A percentile compares a stretch with the other conserved stretches of the same genome.
phyloP scores from a whole-genome alignment of 2,797 vertebrate genomes.

The Lithobates pipiens region DNA sequence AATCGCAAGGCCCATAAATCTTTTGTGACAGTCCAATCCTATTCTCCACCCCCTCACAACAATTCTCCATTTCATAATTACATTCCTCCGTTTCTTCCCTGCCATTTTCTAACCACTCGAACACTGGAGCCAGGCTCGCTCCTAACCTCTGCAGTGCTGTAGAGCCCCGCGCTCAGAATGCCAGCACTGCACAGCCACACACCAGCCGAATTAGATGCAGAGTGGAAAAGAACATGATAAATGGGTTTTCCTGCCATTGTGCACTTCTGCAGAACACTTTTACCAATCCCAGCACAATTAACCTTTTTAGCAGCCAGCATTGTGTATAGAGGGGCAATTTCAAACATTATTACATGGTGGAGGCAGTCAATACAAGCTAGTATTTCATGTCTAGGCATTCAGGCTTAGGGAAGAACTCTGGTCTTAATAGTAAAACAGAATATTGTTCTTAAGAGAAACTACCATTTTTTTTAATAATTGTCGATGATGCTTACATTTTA shows the following conservation, averaged over 20 bases:
- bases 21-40: constrained; percentile 69
- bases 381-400: not conserved
- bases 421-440: not conserved
- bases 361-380: not conserved
- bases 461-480: too few relatives aligned
- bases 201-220: not conserved
- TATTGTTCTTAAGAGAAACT: not conserved
- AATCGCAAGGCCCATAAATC: constrained; percentile 71
- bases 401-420: not conserved
- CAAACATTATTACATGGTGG: constrained; percentile 12
- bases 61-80: constrained; percentile 70
- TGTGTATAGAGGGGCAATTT: not conserved
- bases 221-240: constrained; percentile 30
- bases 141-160: constrained; percentile 16
- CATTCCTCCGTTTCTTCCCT: constrained; percentile 64
- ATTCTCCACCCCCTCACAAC: constrained; percentile 66
- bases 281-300: constrained; percentile 26
- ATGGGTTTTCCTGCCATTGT: constrained; percentile 21
- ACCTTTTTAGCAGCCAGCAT: constrained; percentile 24
- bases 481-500: not conserved
- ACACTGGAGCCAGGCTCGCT: not conserved
- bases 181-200: not conserved
- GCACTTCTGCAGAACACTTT: constrained; percentile 13
- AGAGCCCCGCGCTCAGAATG: not conserved
- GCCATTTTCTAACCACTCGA: constrained; percentile 61